phyloP scores from a whole-genome alignment of 2,797 vertebrate genomes.

The Synaphobranchus kaupii region DNA sequence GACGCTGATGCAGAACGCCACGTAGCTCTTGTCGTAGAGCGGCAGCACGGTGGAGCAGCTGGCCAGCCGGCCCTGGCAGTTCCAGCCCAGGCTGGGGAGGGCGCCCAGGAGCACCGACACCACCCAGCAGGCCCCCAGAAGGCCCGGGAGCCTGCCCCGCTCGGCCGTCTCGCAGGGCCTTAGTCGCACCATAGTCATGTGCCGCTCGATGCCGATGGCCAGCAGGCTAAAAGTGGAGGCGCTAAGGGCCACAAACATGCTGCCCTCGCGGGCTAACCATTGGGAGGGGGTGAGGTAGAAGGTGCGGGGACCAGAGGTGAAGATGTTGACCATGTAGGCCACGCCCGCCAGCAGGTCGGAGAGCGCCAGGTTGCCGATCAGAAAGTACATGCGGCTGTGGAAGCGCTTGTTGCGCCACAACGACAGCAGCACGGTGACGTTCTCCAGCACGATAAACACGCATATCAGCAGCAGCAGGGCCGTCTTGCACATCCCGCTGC shows the following conservation, averaged over 20 bases:
- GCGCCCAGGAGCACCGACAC: slow-evolving; percentile 73
- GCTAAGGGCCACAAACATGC: slow-evolving; percentile 79
- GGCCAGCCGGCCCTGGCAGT: slow-evolving; percentile 64
- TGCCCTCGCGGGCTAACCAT: slow-evolving; percentile 78
- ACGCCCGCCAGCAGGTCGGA: slow-evolving; percentile 78
- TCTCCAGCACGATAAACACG: slow-evolving; percentile 75
- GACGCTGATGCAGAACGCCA: slow-evolving; percentile 76
- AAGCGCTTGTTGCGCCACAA: slow-evolving; percentile 78
- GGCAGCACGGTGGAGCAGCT: slow-evolving; percentile 77
- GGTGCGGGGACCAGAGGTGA: slow-evolving; percentile 72
- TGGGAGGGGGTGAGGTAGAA: slow-evolving; percentile 68
- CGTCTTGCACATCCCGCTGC: slow-evolving; percentile 57
- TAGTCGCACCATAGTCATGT: slow-evolving; percentile 79
- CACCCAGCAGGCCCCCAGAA: slow-evolving; percentile 75
- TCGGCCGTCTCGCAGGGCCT: slow-evolving; percentile 72
- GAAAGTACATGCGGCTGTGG: slow-evolving; percentile 79
- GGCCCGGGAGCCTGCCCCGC: slow-evolving; percentile 67
- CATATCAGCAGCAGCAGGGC: slow-evolving; percentile 71
- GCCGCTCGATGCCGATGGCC: slow-evolving; percentile 77
- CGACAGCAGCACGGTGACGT: slow-evolving; percentile 73
- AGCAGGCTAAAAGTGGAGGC: slow-evolving; percentile 80
- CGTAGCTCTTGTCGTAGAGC: slow-evolving; percentile 75
- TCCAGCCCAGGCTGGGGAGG: slow-evolving; percentile 77
- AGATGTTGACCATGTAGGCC: slow-evolving; percentile 77
- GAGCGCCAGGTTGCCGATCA: slow-evolving; percentile 78